Evolutionary conservation across 1,140 invertebrate species (phyloP).

Genomic region (Bombyx mandarina): DNA sequence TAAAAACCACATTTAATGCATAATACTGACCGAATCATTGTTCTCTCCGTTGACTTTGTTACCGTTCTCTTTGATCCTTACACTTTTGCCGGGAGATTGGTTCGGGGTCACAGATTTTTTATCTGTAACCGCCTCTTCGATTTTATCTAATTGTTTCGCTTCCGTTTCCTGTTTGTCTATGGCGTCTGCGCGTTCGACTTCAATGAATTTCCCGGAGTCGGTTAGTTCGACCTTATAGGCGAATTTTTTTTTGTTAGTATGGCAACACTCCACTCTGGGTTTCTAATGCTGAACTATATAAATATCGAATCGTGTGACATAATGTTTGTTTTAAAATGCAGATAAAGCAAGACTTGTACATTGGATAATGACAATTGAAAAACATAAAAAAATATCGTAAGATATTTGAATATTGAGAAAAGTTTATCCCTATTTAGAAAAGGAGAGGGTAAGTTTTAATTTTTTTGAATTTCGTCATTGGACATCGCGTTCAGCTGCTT

Average conservation of each 20-base stretch:
- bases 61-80: slow-evolving; percentile 62
- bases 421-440: no score
- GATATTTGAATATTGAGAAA: no score
- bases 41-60: slow-evolving; percentile 47
- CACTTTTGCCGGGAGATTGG: slow-evolving; percentile 53
- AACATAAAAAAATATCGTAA: no score
- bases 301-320: no score
- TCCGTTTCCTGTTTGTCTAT: slow-evolving; percentile 5
- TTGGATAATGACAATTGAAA: no score
- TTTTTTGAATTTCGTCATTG: no score
- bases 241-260: slow-evolving; percentile 33
- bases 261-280: slow-evolving; percentile 25
- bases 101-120: slow-evolving; percentile 31
- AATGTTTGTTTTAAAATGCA: no score
- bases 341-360: no score
- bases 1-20: slow-evolving; percentile 13
- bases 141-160: slow-evolving; percentile 16
- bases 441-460: no score
- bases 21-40: slow-evolving; percentile 29
- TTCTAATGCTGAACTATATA: no score
- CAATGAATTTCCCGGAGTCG: slow-evolving; percentile 70
- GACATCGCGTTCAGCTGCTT: no score
- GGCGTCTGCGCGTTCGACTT: slow-evolving; percentile 46
- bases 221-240: slow-evolving; percentile 65
- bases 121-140: slow-evolving; percentile 21